Conservation (phyloP, 2,888 invertebrate genomes). For the Molanna angustata region DNA sequence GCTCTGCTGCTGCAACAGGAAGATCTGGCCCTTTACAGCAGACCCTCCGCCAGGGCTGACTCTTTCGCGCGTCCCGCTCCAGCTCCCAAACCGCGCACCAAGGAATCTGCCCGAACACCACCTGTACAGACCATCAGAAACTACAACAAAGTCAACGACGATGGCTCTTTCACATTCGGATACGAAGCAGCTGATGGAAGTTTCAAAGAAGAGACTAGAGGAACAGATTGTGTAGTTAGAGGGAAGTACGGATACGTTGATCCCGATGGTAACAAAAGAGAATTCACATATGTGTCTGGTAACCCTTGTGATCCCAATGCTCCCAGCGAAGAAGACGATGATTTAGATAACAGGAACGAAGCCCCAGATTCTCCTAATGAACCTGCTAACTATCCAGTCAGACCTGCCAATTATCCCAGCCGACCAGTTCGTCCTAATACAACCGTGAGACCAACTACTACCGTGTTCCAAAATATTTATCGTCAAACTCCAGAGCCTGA, state of each 20-base stretch:
- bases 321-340: slow-evolving; percentile 65
- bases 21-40: slow-evolving; percentile 33
- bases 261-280: slow-evolving; percentile 81
- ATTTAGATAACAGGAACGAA: slow-evolving; percentile 55
- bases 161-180: slow-evolving; percentile 81
- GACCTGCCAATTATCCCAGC: slow-evolving; percentile 60
- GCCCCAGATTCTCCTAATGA: slow-evolving; percentile 59
- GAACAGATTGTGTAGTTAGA: slow-evolving; percentile 81
- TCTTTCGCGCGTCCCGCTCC: slow-evolving; percentile 39
- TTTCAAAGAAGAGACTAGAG: slow-evolving; percentile 83
- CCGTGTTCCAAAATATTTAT: slow-evolving; percentile 71
- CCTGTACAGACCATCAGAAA: slow-evolving; percentile 81
- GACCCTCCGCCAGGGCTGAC: slow-evolving; percentile 35
- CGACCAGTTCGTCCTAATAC: slow-evolving; percentile 50
- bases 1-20: slow-evolving; percentile 23
- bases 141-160: slow-evolving; percentile 80
- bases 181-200: slow-evolving; percentile 83
- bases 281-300: slow-evolving; percentile 83
- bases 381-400: slow-evolving; percentile 63
- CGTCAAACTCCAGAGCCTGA: slow-evolving; percentile 48
- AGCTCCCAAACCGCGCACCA: slow-evolving; percentile 47
- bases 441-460: slow-evolving; percentile 54
- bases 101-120: slow-evolving; percentile 63
- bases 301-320: slow-evolving; percentile 84
- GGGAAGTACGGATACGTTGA: slow-evolving; percentile 87